phyloP scores from a whole-genome alignment of 2,113 vertebrate species.

The Tragulus kanchil region DNA sequence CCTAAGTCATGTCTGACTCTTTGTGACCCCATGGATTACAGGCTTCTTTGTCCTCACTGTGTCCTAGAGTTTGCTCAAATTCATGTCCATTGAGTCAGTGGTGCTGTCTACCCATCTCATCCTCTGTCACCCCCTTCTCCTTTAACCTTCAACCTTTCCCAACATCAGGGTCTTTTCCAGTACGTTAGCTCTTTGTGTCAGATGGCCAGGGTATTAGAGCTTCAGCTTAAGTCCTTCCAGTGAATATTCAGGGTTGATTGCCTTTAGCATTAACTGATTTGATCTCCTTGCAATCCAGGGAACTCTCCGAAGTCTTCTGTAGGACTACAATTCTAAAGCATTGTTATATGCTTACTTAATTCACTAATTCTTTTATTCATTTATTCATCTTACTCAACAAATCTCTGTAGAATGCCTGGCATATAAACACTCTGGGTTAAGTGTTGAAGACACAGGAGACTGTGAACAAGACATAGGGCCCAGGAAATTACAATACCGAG shows the following conservation, averaged over 20 bases:
- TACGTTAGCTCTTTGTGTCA: neutral
- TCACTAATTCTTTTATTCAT: neutral
- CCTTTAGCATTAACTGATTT: neutral
- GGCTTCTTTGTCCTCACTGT: neutral
- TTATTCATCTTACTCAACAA: constrained; percentile 5
- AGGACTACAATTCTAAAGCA: neutral
- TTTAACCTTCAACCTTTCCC: neutral
- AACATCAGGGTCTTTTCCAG: neutral
- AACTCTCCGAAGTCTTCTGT: neutral
- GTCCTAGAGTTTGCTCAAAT: neutral
- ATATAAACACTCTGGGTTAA: neutral
- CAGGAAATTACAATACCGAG: neutral
- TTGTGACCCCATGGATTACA: neutral
- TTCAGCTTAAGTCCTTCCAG: neutral
- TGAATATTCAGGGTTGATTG: neutral
- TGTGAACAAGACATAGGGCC: neutral
- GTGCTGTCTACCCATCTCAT: neutral
- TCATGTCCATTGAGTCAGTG: neutral
- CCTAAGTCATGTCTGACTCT: neutral
- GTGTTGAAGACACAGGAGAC: neutral
- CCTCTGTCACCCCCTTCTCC: neutral
- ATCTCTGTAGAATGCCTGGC: neutral
- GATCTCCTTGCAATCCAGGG: neutral
- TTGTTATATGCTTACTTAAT: neutral
- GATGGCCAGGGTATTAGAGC: neutral